phyloP scores from a whole-genome alignment of 2,113 vertebrate species.

The Hoplias malabaricus region DNA sequence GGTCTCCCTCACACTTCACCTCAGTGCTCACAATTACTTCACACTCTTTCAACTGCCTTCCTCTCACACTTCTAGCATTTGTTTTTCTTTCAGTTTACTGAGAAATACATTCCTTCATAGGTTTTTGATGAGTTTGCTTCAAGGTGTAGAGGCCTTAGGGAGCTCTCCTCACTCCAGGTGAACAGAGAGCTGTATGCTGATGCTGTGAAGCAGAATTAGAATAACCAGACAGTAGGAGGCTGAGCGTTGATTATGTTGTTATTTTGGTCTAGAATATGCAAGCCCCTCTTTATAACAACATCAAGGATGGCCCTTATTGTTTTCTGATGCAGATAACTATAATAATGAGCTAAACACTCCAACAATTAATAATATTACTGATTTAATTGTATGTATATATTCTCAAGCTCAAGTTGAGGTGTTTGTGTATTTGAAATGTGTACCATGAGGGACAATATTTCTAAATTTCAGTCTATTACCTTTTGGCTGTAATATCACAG shows the following conservation, averaged over 20 bases:
- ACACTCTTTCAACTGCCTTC: not conserved
- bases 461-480: too few relatives aligned
- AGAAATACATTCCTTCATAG: not conserved
- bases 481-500: too few relatives aligned
- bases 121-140: not conserved
- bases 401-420: too few relatives aligned
- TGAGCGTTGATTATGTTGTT: constrained; percentile 49
- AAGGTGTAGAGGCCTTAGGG: not conserved
- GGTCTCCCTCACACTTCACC: not conserved
- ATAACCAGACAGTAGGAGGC: not conserved
- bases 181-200: not conserved
- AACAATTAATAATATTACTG: too few relatives aligned
- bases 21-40: not conserved
- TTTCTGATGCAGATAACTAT: too few relatives aligned
- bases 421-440: too few relatives aligned
- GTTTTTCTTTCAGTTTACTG: not conserved
- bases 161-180: not conserved
- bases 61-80: not conserved
- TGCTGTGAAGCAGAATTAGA: not conserved
- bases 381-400: too few relatives aligned
- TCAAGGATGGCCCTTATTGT: too few relatives aligned
- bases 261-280: too few relatives aligned
- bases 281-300: too few relatives aligned
- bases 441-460: too few relatives aligned
- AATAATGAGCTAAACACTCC: too few relatives aligned